Evolutionary conservation across 2,888 invertebrate genomes (phyloP).

Genomic region (Cataglyphis albicans): DNA sequence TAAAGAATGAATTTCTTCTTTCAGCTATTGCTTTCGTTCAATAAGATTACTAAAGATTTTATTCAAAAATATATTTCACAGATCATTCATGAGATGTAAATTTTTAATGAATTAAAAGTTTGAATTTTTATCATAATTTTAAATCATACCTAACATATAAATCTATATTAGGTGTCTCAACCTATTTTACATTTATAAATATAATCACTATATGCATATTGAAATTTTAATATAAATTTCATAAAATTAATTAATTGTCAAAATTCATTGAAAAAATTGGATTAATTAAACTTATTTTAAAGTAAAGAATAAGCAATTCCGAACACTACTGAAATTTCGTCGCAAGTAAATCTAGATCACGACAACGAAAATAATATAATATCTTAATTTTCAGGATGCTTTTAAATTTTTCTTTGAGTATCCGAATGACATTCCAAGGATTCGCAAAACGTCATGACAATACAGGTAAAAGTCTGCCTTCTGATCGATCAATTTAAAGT

Average conservation of each 20-base stretch:
- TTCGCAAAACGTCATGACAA: conserved; percentile 1
- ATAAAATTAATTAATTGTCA: background rate
- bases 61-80: background rate
- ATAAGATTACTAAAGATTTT: background rate
- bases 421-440: background rate
- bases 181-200: background rate
- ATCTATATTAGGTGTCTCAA: background rate
- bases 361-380: background rate
- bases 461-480: conserved; percentile 28
- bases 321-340: background rate
- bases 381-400: background rate
- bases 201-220: background rate
- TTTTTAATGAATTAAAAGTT: background rate
- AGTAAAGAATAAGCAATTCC: background rate
- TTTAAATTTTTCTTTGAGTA: background rate
- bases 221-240: background rate
- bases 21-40: background rate
- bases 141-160: background rate
- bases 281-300: background rate
- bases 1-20: background rate
- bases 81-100: background rate
- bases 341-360: background rate
- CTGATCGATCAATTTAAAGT: conserved; percentile 10
- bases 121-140: no score
- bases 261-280: background rate